phyloP scores from a whole-genome alignment of 2,797 vertebrate genomes.

The Sebastes vulpes region DNA sequence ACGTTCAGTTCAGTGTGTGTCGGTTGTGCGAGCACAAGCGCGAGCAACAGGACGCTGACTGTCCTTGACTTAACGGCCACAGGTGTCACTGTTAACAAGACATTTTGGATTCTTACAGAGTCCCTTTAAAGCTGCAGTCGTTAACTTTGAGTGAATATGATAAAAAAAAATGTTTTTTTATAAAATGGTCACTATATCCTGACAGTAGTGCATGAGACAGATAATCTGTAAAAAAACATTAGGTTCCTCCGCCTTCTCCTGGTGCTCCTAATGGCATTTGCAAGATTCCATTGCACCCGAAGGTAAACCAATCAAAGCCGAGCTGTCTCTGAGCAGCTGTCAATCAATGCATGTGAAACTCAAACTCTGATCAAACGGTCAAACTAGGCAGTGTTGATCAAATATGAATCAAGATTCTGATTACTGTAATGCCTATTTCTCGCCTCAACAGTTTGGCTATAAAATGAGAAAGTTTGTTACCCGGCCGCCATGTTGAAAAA shows the following conservation, averaged over 20 bases:
- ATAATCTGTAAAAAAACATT: not conserved
- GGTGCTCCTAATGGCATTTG: not conserved
- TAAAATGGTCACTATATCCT: not conserved
- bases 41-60: too few species aligned
- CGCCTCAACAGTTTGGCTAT: not conserved
- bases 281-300: not conserved
- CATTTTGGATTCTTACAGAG: too few species aligned
- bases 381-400: not conserved
- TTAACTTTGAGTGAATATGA: too few species aligned
- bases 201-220: not conserved
- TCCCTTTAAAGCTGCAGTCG: too few species aligned
- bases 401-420: not conserved
- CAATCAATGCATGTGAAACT: not conserved
- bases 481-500: too few species aligned
- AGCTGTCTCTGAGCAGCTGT: not conserved
- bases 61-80: too few species aligned
- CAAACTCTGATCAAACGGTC: not conserved
- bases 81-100: too few species aligned
- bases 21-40: too few species aligned
- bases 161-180: not conserved
- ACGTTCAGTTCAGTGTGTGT: too few species aligned
- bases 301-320: not conserved
- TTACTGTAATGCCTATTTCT: not conserved
- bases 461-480: not conserved
- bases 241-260: too few species aligned